phyloP scores from a whole-genome alignment of 2,113 vertebrate genomes.

The Ancistrus triradiatus region DNA sequence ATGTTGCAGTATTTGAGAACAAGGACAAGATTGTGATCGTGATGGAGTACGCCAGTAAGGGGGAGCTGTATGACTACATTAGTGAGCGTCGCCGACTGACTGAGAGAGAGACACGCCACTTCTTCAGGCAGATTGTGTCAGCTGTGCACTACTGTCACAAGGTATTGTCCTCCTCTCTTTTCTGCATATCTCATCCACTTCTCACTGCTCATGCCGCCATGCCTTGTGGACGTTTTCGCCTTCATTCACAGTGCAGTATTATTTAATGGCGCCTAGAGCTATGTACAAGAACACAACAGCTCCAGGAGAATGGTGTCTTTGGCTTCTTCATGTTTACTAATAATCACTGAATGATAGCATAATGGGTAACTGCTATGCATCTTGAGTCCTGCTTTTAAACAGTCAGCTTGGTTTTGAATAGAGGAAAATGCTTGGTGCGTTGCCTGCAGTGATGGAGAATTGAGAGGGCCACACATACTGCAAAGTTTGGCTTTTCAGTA shows the following conservation, averaged over 20 bases:
- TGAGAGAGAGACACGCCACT: conserved; percentile 81
- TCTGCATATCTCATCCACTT: too few relatives aligned
- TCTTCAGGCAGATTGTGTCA: conserved; percentile 85
- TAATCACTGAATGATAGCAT: conserved; percentile 24
- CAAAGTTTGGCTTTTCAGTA: too few relatives aligned
- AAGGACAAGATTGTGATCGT: conserved; percentile 91
- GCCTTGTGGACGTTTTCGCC: too few relatives aligned
- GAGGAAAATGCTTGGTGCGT: not conserved
- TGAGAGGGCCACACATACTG: too few relatives aligned
- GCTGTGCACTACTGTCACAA: conserved; percentile 86
- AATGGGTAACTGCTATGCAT: conserved; percentile 34
- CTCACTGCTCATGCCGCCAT: not conserved
- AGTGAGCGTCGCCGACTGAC: conserved; percentile 78
- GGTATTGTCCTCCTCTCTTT: conserved; percentile 61
- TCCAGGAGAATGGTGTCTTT: conserved; percentile 30
- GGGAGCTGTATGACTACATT: conserved; percentile 85
- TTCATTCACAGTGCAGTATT: too few relatives aligned
- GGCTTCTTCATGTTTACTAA: conserved; percentile 24
- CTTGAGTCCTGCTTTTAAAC: conserved; percentile 2
- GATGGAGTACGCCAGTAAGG: conserved; percentile 79
- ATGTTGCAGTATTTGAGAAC: conserved; percentile 80
- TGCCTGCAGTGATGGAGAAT: not conserved
- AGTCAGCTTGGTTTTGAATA: not conserved
- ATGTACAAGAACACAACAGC: not conserved
- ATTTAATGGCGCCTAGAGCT: too few relatives aligned